Conservation (phyloP, 2,888 invertebrate species). For the Dendrolimus houi region DNA sequence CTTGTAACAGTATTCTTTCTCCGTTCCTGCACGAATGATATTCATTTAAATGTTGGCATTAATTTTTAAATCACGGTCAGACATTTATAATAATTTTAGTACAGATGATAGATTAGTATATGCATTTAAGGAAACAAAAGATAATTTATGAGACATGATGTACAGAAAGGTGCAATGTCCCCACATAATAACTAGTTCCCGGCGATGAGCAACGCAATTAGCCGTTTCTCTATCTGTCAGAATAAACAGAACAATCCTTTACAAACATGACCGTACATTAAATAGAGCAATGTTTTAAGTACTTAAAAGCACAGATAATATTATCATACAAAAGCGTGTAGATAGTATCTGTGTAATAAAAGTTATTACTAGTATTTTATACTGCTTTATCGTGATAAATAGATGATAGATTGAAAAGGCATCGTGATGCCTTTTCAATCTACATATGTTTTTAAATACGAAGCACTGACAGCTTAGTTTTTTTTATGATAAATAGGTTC, state of each 20-base stretch:
- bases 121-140: neutral
- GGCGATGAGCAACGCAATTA: conserved; percentile 9
- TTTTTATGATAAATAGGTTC: no score
- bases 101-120: no score
- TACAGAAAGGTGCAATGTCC: neutral
- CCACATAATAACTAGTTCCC: neutral
- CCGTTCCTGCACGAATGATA: no score
- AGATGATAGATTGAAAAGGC: no score
- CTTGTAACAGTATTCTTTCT: no score
- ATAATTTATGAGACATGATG: neutral
- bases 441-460: no score
- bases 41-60: no score
- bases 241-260: conserved; percentile 18
- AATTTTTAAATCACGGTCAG: no score
- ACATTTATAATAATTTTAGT: no score
- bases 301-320: neutral
- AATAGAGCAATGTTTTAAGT: neutral
- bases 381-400: neutral
- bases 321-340: neutral
- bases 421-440: neutral
- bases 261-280: conserved; percentile 8
- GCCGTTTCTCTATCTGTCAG: conserved; percentile 4
- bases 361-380: neutral
- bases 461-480: no score
- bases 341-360: neutral